Evolutionary conservation across 2,797 vertebrate species (phyloP), one percentile per base, ranked within the genome.

Genomic region (Pachyuromys duprasi): DNA sequence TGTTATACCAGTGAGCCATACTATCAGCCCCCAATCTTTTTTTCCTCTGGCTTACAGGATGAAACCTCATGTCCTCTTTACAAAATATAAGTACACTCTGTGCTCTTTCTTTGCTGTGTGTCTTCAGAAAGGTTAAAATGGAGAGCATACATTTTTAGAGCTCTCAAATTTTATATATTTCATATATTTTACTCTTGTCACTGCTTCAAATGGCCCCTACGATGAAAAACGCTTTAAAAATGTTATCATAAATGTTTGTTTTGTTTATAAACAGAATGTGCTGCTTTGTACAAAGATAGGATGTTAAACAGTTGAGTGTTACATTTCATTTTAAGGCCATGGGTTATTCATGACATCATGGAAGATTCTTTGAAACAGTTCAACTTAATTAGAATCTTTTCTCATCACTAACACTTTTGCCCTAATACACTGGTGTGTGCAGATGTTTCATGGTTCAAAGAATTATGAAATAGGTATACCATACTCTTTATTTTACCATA

Each of bases 121-220:
- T 94, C 91, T 93, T 96, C 67, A 72, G 87, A 93, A 94, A 91
- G 28, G 82, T 53, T 78, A 65, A 94, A 93, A 67, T 55, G 63
- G 92, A 79, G 31, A 57, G 14, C 69, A 31, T 70, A 78, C 24
- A 60, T 78, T 84, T 92, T 65, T 53, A 33, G 70, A 70, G 26
- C 94, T 95, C 88, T 93, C 45, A 83, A 53, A 45, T 97, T 96
- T 92, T 72, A 76, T 39, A 33, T 88, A 92, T 91, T 96, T 93
- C 80, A 76, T 39, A 33, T 88, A 92, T 91, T 96, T 94, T 88
- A 70, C 91, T 96, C 15, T 36, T 92, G 39, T 84, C 89, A 78
- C 33, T 95, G 33, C 33, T 90, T 57, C 69, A 83, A 53, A 86
- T 94, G 65, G 28, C 75, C 86, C 90, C 75, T 91, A 75, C 74